phyloP scores from a whole-genome alignment of 2,888 invertebrate genomes.

The Caenorhabditis panamensis region DNA sequence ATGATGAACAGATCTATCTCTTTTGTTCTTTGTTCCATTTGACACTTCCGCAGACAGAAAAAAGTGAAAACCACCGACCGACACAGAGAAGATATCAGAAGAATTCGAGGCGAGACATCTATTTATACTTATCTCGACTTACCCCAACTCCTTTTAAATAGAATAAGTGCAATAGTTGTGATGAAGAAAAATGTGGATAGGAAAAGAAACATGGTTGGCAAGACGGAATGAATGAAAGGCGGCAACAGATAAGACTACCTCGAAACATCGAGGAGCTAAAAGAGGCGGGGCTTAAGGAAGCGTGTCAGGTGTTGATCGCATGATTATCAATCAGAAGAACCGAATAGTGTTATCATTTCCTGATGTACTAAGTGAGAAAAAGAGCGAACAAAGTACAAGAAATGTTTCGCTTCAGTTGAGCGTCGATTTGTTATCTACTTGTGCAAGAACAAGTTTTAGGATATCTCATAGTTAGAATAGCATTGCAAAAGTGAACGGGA shows the following conservation, averaged over 20 bases:
- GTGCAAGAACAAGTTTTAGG: neutral
- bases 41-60: constrained; percentile 14
- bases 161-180: constrained; percentile 22
- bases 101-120: neutral
- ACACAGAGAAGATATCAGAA: constrained; percentile 22
- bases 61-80: constrained; percentile 1
- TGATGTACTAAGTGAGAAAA: constrained; percentile 33
- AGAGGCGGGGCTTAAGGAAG: constrained; percentile 25
- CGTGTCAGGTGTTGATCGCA: constrained; percentile 53
- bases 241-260: constrained; percentile 15
- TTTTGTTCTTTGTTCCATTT: constrained; percentile 35
- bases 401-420: neutral
- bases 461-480: too few species aligned
- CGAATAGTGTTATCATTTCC: constrained; percentile 32
- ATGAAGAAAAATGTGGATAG: constrained; percentile 23
- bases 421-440: neutral
- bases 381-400: constrained; percentile 7
- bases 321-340: constrained; percentile 33
- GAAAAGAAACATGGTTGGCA: constrained; percentile 9
- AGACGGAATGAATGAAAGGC: constrained; percentile 4
- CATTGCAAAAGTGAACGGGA: too few species aligned
- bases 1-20: constrained; percentile 10
- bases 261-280: constrained; percentile 39
- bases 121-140: constrained; percentile 3
- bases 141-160: constrained; percentile 53